phyloP scores from a whole-genome alignment of 2,888 invertebrate species.

The Pogonocherus hispidulus region DNA sequence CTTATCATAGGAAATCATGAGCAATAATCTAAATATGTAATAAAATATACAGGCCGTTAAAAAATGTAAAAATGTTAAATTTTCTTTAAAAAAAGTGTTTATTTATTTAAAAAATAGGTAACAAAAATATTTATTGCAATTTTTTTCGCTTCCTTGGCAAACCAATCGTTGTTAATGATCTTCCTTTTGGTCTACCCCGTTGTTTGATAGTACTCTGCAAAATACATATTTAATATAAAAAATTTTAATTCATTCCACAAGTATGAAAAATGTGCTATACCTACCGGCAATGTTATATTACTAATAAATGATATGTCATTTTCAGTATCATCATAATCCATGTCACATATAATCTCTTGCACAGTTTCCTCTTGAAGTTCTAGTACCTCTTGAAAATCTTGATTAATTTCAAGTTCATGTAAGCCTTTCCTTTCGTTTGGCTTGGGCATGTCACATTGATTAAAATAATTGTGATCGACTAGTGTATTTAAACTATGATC shows the following conservation, averaged over 20 bases:
- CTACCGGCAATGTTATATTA: background rate
- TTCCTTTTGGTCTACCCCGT: slow-evolving; percentile 2
- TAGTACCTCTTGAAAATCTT: slow-evolving; percentile 2
- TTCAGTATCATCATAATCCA: slow-evolving; percentile 1
- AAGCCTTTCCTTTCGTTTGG: slow-evolving; percentile 4
- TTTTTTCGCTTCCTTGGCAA: background rate
- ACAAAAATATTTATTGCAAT: too few relatives aligned
- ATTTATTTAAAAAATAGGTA: background rate
- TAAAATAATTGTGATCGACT: slow-evolving; percentile 2
- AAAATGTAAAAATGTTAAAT: too few relatives aligned
- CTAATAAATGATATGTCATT: slow-evolving; percentile 2
- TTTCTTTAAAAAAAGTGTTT: too few relatives aligned
- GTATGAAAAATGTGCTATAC: slow-evolving; percentile 1
- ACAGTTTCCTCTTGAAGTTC: slow-evolving; percentile 6
- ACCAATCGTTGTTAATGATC: background rate
- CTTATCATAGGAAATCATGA: too few relatives aligned
- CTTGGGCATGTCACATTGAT: background rate
- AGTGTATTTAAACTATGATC: background rate
- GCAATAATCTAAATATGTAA: too few relatives aligned
- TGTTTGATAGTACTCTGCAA: slow-evolving; percentile 2
- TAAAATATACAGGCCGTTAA: too few relatives aligned
- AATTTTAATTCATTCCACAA: slow-evolving; percentile 1
- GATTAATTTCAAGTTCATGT: slow-evolving; percentile 3
- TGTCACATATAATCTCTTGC: background rate
- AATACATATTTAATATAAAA: background rate